Evolutionary conservation across 2,888 invertebrate genomes (phyloP), one percentile per base, ranked within the genome.

Genomic region (Rhimphoctona megacephalus): DNA sequence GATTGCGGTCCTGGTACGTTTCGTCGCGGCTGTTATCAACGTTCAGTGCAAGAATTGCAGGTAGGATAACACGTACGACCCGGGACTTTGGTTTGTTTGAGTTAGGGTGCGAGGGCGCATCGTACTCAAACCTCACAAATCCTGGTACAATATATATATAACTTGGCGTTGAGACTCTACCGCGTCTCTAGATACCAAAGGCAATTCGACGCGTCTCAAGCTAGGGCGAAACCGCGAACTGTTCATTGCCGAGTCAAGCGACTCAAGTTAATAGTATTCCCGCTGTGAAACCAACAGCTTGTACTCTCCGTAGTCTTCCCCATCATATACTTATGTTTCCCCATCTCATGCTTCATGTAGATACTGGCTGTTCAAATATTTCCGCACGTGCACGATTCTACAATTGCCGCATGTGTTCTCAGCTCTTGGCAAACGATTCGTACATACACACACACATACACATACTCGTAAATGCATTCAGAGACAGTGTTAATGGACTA

Each of bases 251-350:
- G 43, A 78, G 66, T 72, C 64, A 78, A 78, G 78, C 83, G 39
- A n/a, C 54, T 79, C 36, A 73, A 79, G 79, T 78, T 72, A 78
- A 78, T 79, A 79, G 67, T 67, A 73, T 83, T 83, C 83, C 70
- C 49, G 61, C 78, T 79, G 79, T 46, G 73, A 73, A 83, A 72
- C 72, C 52, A 83, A 66, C 78, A 64, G 70, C 72, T 57, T 54
- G 54, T 72, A 72, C 61, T 80, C 72, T 79, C 25, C 54, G 14
- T 43, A 39, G 67, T 67, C 39, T 72, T 61, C 33, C 77, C 52
- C 69, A 33, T 69, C 79, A 77, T 67, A 77, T 36, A 46, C 72
- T 79, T 39, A 36, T 66, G 25, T 46, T 61, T 70, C 70, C 19
- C 36, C 66, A 25, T 73, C 66, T 69, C 49, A 19, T 67, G 54